Evolutionary conservation across 37 sponge, comb jelly and placozoan genomes (phyloP).

Genomic region (Agelas oroides): DNA sequence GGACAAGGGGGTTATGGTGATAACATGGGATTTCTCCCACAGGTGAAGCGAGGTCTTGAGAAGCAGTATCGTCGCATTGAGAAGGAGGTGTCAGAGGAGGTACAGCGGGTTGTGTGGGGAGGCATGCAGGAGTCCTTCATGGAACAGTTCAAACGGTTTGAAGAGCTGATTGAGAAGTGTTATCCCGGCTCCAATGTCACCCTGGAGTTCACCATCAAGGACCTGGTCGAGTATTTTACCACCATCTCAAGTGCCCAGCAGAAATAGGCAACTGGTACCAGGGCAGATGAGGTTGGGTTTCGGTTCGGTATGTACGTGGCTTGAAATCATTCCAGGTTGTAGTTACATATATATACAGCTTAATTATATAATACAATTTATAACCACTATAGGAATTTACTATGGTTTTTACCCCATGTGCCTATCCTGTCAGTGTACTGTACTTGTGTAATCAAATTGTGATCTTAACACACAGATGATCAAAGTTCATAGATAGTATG

Average conservation of each 20-base stretch:
- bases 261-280: constrained; percentile 60
- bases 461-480: no score
- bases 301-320: no score
- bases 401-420: no score
- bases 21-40: no score
- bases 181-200: constrained; percentile 86
- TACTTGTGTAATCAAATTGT: no score
- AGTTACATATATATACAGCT: no score
- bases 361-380: no score
- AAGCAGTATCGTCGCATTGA: constrained; percentile 86
- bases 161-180: constrained; percentile 76
- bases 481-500: no score
- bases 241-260: constrained; percentile 21
- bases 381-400: no score
- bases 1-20: no score
- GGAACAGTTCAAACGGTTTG: constrained; percentile 69
- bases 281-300: constrained; percentile 90
- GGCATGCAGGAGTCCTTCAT: constrained; percentile 90
- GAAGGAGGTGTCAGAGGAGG: constrained; percentile 89
- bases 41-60: constrained; percentile 92
- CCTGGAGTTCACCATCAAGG: constrained; percentile 79
- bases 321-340: no score
- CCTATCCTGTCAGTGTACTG: no score
- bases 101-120: constrained; percentile 89
- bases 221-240: constrained; percentile 66